Base-by-base conservation (phyloP, 2,113 vertebrate species). In the Brienomyrus longianalis region DNA sequence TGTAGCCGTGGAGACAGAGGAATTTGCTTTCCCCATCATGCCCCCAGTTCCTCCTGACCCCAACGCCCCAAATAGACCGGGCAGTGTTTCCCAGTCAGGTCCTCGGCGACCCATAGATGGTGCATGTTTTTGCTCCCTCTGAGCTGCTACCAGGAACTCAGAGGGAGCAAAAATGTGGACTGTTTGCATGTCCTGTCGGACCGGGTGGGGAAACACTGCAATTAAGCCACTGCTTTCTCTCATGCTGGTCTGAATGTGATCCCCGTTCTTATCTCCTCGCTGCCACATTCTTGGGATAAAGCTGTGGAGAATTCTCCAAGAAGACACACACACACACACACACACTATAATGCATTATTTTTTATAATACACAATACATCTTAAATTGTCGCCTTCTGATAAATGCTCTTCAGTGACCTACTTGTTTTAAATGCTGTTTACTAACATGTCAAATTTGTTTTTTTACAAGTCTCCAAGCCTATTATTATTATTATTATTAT, bases 1-100 rank as follows among this genome's bases (percentile, higher is more conserved):
- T 99, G 85, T 98, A 97, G 95, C 89, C 17, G 56, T 59, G 48
- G 43, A 5, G 27, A 80, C 27, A 56, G 17, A n/a, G 50, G 45
- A 70, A 23, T 54, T 70, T 1, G 11, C 19, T 50, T 83, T 27
- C 27, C 43, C 21, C 62, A 66, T 66, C 62, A 31, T 31, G 62
- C 19, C 74, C 35, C 15, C 74, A 43, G 27, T 47, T 23, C 83
- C 27, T 51, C 19, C 11, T 23, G 35, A 43, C 45, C 80, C 80
- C 45, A 43, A 10, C 8, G 2, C 56, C 31, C 74, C 31, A 80
- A 80, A 80, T 43, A 15, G n/a, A 80, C 74, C 74, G 15, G 54
- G 5, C 1, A 39, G 31, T 19, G 35, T 43, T 80, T 43, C 62
- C n/a, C 62, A 70, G 3, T 27, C n/a, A 10, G 10, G 62, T 13